Base-by-base conservation (phyloP, 2,888 invertebrate species). In the Archips crataeganus region DNA sequence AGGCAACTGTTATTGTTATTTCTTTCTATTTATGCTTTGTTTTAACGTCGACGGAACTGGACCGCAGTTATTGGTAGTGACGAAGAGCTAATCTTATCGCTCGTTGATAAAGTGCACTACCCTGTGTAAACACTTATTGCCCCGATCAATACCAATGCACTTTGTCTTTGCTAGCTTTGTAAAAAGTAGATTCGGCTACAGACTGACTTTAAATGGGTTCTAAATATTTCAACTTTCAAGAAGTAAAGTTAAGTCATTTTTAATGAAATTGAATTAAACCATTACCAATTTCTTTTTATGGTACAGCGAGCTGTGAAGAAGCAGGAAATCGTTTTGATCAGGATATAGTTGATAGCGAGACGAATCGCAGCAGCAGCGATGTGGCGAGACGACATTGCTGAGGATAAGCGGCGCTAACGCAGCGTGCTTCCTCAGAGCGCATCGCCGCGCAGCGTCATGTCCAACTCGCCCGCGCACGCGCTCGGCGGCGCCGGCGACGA, bases 21-120 rank as follows among this genome's bases (percentile, higher is more conserved):
- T 64, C 49, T 34, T 34, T 13, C 9, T 32, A 45, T 15, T 61
- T 11, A 39, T 36, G 39, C 10, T 23, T 8, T 47, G 47, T 63
- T 67, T 54, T 68, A 57, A 64, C 59, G 47, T 51, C 32, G 45
- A 63, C 73, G 60, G 68, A 78, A 76, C 80, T 81, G 79, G 77
- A 80, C 81, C 80, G 76, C 79, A 85, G 85, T 77, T 79, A 80
- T 84, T 77, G 82, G 84, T 85, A 70, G 79, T 77, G 81, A 79
- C 81, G 78, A 81, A 76, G 78, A 77, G 80, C 81, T 86, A 90
- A 93, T 92, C 93, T 93, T 92, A 93, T 93, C 93, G 89, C 80
- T 73, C 72, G 77, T 80, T 84, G 92, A 92, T 92, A 92, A 57
- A 88, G 85, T 84, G 83, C 85, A 87, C 85, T 84, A 84, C 81